Base-by-base conservation (phyloP, 2,888 invertebrate genomes). In the Ennomos erosarius region DNA sequence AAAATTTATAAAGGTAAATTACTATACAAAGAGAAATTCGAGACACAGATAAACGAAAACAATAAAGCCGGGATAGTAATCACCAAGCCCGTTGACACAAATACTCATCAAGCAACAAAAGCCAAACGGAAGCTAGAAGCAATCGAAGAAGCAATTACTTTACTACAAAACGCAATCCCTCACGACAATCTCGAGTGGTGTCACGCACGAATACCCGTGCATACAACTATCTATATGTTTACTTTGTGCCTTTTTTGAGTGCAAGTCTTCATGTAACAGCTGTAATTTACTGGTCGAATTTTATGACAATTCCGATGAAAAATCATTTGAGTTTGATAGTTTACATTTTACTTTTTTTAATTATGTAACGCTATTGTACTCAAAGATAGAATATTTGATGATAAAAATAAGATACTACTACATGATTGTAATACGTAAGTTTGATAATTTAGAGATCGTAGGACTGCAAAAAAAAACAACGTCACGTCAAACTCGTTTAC, bases 121-220 rank as follows among this genome's bases (percentile, higher is more conserved):
- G 49, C 50, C 50, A 55, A 58, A 65, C 67, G 67, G 67, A 65
- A 69, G 65, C 60, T 39, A 55, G 55, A 53, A 38, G 50, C 64
- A 55, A 60, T 59, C 43, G 63, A 59, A 62, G 56, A 57, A 57
- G 54, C 62, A 64, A 67, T 67, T 66, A 65, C 50, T 45, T 67
- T 66, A 67, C 50, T 45, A 44, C 42, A 34, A 50, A 58, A 57
- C 59, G 67, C 61, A 64, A 65, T 62, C 48, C 57, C 60, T 51
- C 64, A 56, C 62, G 62, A 64, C 62, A 65, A 39, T 40, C 40
- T 26, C 47, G 48, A 51, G 40, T 54, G 49, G 64, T 46, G 64
- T 62, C 60, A 55, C 63, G 69, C 69, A 66, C 67, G 64, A 63
- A 54, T 59, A 64, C 62, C 11, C 58, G 49, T 51, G 53, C 52